phyloP scores from a whole-genome alignment of 2,888 invertebrate species.

The Ashinkailepas kermadecensis region DNA sequence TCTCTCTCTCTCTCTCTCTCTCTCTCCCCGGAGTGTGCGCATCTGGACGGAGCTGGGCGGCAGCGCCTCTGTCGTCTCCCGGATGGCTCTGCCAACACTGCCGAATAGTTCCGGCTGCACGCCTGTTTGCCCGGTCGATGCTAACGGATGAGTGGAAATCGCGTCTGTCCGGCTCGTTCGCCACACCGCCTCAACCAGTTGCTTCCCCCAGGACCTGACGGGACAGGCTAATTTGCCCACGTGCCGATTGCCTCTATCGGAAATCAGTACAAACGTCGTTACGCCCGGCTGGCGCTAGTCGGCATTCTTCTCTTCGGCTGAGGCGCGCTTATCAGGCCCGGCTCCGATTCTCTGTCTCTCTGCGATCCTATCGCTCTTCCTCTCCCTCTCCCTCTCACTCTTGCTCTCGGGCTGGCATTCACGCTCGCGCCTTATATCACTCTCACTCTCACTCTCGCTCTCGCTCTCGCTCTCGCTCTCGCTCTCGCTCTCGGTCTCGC shows the following conservation, averaged over 20 bases:
- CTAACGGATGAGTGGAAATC: background rate
- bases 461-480: background rate
- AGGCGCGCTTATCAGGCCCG: background rate
- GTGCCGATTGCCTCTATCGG: constrained; percentile 11
- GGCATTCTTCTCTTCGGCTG: background rate
- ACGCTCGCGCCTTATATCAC: background rate
- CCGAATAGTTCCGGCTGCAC: background rate
- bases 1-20: background rate
- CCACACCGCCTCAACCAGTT: constrained; percentile 17
- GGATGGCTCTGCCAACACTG: background rate
- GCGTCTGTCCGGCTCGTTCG: background rate
- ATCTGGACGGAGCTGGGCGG: background rate
- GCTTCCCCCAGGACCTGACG: constrained; percentile 17
- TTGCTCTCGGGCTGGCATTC: background rate
- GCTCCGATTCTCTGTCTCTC: background rate
- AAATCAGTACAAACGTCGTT: constrained; percentile 14
- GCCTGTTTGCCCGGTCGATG: background rate
- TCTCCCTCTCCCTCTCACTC: background rate
- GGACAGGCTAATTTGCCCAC: constrained; percentile 19
- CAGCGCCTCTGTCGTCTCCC: background rate
- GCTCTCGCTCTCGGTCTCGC: too few relatives aligned
- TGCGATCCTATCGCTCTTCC: background rate
- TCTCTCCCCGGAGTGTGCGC: background rate
- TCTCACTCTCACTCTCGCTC: background rate
- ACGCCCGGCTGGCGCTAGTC: background rate